A percentile compares a stretch with the other conserved stretches of the same genome.
Evolutionary conservation across 2,888 invertebrate genomes (phyloP).

Genomic region (Dynastes hyllus): DNA sequence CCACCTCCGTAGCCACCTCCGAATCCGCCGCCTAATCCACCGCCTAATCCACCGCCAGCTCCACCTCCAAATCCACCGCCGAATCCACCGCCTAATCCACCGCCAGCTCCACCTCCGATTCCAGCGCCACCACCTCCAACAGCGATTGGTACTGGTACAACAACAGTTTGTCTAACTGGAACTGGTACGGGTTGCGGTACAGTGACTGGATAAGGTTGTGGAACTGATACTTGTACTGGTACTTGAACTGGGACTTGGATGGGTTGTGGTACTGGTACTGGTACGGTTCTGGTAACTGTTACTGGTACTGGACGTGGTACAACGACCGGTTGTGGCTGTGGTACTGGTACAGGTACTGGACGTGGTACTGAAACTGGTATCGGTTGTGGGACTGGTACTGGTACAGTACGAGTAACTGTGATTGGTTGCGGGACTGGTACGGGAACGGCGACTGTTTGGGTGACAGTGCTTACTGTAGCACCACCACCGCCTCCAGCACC

Average conservation of each 20-base stretch:
- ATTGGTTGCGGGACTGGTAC: conserved; percentile 69
- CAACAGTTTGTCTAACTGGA: conserved; percentile 71
- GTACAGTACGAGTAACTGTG: conserved; percentile 71
- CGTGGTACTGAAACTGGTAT: conserved; percentile 73
- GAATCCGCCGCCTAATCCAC: conserved; percentile 51
- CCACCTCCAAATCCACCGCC: conserved; percentile 55
- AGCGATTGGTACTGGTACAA: conserved; percentile 69
- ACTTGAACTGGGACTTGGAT: conserved; percentile 67
- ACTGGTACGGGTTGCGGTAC: conserved; percentile 73
- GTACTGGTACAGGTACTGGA: conserved; percentile 72
- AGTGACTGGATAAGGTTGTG: conserved; percentile 74
- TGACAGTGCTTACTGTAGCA: conserved; percentile 66
- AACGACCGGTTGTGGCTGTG: conserved; percentile 73
- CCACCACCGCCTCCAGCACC: conserved; percentile 60
- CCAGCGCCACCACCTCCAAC: conserved; percentile 53
- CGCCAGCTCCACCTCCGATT: conserved; percentile 51
- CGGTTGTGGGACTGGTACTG: conserved; percentile 74
- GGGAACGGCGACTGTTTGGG: conserved; percentile 66
- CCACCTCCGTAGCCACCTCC: conserved; percentile 53
- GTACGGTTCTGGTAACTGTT: conserved; percentile 66
- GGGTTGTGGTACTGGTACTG: conserved; percentile 68
- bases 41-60: conserved; percentile 55
- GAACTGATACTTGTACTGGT: conserved; percentile 70
- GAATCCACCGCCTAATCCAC: conserved; percentile 49
- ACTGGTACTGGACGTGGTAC: conserved; percentile 68